Evolutionary conservation across 2,888 invertebrate genomes (phyloP).

Genomic region (Sialis lutaria): DNA sequence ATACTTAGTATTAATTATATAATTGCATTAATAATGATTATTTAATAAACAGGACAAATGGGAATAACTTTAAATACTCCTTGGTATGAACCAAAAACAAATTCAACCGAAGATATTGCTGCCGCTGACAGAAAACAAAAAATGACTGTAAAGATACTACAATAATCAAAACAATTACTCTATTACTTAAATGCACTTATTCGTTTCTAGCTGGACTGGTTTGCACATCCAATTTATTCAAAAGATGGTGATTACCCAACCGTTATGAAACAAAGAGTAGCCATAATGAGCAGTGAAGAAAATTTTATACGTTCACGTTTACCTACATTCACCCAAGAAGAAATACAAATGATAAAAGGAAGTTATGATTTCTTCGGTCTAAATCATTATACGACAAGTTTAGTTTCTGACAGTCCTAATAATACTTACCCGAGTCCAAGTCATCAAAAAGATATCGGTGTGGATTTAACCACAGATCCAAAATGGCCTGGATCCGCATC

Average conservation of each 20-base stretch:
- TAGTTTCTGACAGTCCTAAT: slow-evolving; percentile 19
- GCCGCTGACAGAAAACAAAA: slow-evolving; percentile 22
- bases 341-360: slow-evolving; percentile 27
- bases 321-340: slow-evolving; percentile 24
- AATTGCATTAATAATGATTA: too few species aligned
- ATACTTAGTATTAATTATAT: too few species aligned
- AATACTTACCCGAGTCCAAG: not conserved
- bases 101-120: slow-evolving; percentile 32
- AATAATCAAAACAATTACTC: not conserved
- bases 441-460: slow-evolving; percentile 20
- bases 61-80: slow-evolving; percentile 37
- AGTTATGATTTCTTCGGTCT: slow-evolving; percentile 46
- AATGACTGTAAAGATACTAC: not conserved
- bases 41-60: slow-evolving; percentile 10
- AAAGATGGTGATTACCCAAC: slow-evolving; percentile 30
- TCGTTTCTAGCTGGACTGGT: slow-evolving; percentile 25
- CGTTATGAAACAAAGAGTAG: slow-evolving; percentile 27
- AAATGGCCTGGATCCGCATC: slow-evolving; percentile 28
- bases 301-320: slow-evolving; percentile 26
- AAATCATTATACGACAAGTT: slow-evolving; percentile 39
- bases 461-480: slow-evolving; percentile 22
- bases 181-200: not conserved
- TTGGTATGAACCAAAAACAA: slow-evolving; percentile 40
- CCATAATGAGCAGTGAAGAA: slow-evolving; percentile 23
- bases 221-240: slow-evolving; percentile 28